Base-by-base conservation (phyloP, 2,888 invertebrate species). In the Prionchulus punctatus region DNA sequence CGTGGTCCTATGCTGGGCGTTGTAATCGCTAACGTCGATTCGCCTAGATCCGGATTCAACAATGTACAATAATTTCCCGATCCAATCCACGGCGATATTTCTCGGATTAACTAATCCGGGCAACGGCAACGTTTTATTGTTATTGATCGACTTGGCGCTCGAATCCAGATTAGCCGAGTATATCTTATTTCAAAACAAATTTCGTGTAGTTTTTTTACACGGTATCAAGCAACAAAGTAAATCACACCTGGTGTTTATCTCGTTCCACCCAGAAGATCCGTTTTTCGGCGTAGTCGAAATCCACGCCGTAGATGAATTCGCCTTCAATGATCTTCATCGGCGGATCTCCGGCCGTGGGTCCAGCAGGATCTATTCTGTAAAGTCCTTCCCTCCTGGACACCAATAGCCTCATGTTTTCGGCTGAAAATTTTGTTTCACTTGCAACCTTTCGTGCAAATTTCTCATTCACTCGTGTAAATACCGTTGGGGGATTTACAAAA, bases 1-100 rank as follows among this genome's bases (percentile, higher is more conserved):
- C 15, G 94, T 86, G 0, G 89, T 89, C 70, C 94, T 88, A 76
- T 82, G 83, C 55, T 83, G 79, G 0, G 86, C 87, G 64, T 83
- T 83, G 62, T 91, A 75, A 71, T 90, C 89, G 69, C 91, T 87
- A 1, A 96, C 84, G 70, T 92, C 92, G 57, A 98, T 83, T 76
- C 88, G 89, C 71, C 90, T 87, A 0, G 90, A 90, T 26, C 89
- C 79, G 25, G 85, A 81, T 72, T 96, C 94, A 0, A 88, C 88
- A 25, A 92, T 86, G 74, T 94, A 96, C 7, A 98, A 78, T 71
- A 92, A 94, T 71, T 90, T 85, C 0, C 90, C 90, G 47, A 96
- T 82, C 90, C 94, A 98, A 75, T 96, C 96, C 21, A 94, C 85
- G 7, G 96, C 92, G 53, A 96, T 52, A 48, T 66, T 67, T 2